Evolutionary conservation across 2,797 vertebrate species (phyloP).

Genomic region (Thunnus albacares): DNA sequence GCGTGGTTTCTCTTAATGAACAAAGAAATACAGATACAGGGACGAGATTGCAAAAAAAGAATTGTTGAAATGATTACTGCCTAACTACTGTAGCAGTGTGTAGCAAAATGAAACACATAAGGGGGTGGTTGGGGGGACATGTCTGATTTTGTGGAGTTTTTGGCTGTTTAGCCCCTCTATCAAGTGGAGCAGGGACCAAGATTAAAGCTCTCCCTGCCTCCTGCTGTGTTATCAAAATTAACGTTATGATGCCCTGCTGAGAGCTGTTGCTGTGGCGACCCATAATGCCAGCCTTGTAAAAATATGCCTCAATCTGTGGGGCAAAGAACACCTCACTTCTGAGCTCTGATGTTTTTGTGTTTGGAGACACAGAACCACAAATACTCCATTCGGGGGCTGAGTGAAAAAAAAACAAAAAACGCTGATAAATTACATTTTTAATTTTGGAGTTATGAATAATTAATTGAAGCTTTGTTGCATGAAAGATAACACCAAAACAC

Average conservation of each 20-base stretch:
- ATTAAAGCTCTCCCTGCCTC: slow-evolving; percentile 71
- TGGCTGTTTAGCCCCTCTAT: slow-evolving; percentile 49
- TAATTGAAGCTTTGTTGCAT: slow-evolving; percentile 18
- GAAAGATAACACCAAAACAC: slow-evolving; percentile 8
- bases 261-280: slow-evolving; percentile 66
- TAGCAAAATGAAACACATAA: not conserved
- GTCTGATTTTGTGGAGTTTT: slow-evolving; percentile 41
- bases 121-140: slow-evolving; percentile 6
- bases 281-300: slow-evolving; percentile 64
- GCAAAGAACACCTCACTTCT: slow-evolving; percentile 21
- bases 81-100: not conserved
- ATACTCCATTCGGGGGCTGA: slow-evolving; percentile 17
- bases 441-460: slow-evolving; percentile 63
- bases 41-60: slow-evolving; percentile 4
- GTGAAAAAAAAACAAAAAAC: not conserved
- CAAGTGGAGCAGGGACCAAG: slow-evolving; percentile 56
- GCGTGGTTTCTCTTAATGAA: slow-evolving; percentile 33
- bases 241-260: slow-evolving; percentile 75
- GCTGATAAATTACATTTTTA: slow-evolving; percentile 57
- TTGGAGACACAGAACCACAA: slow-evolving; percentile 15
- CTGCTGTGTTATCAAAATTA: slow-evolving; percentile 79
- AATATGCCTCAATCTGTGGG: slow-evolving; percentile 64
- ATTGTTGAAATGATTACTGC: slow-evolving; percentile 10
- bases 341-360: slow-evolving; percentile 37
- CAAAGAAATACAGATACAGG: slow-evolving; percentile 14